phyloP scores from a whole-genome alignment of 2,888 invertebrate species.

The Nineta flava region DNA sequence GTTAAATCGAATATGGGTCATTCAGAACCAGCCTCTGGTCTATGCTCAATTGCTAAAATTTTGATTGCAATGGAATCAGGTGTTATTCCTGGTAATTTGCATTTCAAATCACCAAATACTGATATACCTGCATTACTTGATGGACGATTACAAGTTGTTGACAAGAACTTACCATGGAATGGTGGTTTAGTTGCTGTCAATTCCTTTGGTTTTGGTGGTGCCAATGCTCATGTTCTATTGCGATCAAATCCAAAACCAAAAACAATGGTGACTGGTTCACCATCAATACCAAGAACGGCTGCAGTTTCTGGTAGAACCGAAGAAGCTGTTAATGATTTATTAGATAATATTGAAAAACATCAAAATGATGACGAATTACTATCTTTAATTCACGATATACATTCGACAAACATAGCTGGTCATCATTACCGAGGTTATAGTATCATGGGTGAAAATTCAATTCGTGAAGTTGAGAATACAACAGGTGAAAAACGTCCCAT shows the following conservation, averaged over 20 bases:
- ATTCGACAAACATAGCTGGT: conserved; percentile 50
- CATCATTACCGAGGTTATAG: conserved; percentile 73
- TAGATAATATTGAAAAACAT: conserved; percentile 43
- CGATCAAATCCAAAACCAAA: conserved; percentile 62
- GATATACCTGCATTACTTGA: conserved; percentile 84
- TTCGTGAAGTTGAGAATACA: conserved; percentile 31
- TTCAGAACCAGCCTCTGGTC: conserved; percentile 83
- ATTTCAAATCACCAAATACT: conserved; percentile 71
- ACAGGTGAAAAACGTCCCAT: conserved; percentile 56
- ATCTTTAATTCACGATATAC: conserved; percentile 59
- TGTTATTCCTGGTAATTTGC: conserved; percentile 79
- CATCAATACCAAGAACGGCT: conserved; percentile 47
- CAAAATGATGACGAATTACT: conserved; percentile 52
- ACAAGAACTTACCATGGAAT: conserved; percentile 65
- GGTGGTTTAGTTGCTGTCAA: conserved; percentile 89
- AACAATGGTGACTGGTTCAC: conserved; percentile 35
- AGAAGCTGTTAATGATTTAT: conserved; percentile 50
- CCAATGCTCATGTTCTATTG: conserved; percentile 82
- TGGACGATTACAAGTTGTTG: conserved; percentile 75
- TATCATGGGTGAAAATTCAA: conserved; percentile 41
- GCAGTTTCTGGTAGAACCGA: conserved; percentile 75
- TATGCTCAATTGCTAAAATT: conserved; percentile 82
- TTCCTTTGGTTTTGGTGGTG: conserved; percentile 97
- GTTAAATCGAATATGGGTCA: conserved; percentile 99
- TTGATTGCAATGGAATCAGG: conserved; percentile 86